These are phyloP conservation scores for Hylia prasina DNA, from an alignment of 2,113 vertebrate genomes.

Conservation along the genomic window DNA sequence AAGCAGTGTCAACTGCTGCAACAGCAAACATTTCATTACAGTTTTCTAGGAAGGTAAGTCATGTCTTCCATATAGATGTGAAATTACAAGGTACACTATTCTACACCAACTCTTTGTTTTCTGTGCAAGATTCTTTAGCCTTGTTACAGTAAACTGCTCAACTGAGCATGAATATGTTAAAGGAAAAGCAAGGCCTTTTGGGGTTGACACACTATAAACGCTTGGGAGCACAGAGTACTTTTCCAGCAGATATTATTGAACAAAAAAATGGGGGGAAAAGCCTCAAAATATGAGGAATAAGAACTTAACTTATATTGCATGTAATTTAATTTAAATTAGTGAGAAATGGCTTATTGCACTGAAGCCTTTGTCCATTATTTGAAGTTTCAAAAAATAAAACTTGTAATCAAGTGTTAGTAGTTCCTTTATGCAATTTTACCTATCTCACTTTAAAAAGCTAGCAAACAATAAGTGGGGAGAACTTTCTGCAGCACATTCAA, in stretches of 20 bases:
- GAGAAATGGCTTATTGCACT: not conserved
- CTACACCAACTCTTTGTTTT: not conserved
- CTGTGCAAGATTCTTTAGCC: not conserved
- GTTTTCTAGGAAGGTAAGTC: not conserved
- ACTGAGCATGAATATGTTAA: not conserved
- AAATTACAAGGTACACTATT: not conserved
- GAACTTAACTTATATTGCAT: not conserved
- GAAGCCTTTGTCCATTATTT: not conserved
- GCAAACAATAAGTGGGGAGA: not conserved
- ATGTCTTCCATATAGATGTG: not conserved
- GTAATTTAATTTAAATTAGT: not conserved
- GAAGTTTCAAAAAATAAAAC: not conserved
- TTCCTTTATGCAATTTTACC: not conserved
- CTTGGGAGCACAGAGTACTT: not conserved
- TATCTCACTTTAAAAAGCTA: not conserved
- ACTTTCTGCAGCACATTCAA: not conserved
- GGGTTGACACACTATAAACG: not conserved
- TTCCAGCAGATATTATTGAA: not conserved
- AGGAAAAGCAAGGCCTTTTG: not conserved
- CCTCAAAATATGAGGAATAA: not conserved
- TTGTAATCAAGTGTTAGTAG: not conserved
- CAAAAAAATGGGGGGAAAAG: rapidly evolving
- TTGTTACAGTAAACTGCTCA: not conserved
- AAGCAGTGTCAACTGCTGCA: not conserved
- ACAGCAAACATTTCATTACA: not conserved